Conservation (phyloP, 2,797 vertebrate species). For the Acanthopagrus latus region DNA sequence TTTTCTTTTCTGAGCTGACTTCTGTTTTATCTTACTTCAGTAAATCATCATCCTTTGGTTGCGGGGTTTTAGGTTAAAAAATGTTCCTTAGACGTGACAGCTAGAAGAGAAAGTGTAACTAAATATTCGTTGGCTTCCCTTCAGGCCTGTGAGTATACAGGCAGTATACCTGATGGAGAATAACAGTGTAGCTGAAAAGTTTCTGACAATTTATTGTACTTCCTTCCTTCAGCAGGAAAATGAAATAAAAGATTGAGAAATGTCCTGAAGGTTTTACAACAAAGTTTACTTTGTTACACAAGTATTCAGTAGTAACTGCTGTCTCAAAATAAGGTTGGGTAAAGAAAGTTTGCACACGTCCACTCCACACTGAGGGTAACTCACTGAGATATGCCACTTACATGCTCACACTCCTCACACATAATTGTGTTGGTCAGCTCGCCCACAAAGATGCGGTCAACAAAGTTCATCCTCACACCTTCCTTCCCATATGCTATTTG, state of each 20-base stretch:
- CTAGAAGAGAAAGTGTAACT: constrained; percentile 11
- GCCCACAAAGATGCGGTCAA: constrained; percentile 98
- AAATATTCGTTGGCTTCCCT: constrained; percentile 4
- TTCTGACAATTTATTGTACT: neutral
- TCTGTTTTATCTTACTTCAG: neutral
- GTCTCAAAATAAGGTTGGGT: neutral
- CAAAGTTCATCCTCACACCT: constrained; percentile 98
- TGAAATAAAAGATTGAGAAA: constrained; percentile 5
- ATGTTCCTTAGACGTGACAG: neutral
- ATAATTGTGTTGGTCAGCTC: constrained; percentile 99
- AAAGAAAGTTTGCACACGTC: neutral
- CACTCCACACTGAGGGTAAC: neutral
- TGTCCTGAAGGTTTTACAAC: neutral
- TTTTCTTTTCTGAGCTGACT: neutral
- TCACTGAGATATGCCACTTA: constrained; percentile 80
- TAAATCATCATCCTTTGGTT: neutral
- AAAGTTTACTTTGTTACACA: neutral
- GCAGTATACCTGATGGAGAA: constrained; percentile 20
- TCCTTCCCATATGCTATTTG: constrained; percentile 95
- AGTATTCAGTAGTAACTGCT: constrained; percentile 4
- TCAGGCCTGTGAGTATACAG: constrained; percentile 21
- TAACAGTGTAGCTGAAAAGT: neutral
- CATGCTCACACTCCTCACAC: constrained; percentile 99
- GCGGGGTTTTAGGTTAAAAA: neutral
- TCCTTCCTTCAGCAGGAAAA: neutral